A percentile compares a stretch with the other conserved stretches of the same genome.
These are phyloP conservation scores for Chlamydotis undulata DNA, from an alignment of 2,113 vertebrate species.

Conservation along the genomic window DNA sequence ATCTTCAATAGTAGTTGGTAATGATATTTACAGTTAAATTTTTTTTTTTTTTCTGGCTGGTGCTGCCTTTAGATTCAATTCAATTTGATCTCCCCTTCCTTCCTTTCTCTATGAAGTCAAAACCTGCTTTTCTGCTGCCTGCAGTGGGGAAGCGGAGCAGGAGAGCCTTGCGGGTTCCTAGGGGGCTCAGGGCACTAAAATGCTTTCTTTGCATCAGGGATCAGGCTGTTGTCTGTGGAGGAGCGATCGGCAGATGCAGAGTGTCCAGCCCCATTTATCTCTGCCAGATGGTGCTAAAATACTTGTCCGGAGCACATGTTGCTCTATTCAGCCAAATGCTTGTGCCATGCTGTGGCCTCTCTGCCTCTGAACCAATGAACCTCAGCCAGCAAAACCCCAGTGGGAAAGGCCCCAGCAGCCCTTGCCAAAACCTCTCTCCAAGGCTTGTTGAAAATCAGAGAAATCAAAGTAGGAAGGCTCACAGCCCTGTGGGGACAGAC, in stretches of 20 bases:
- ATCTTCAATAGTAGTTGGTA: background rate
- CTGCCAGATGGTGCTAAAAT: slow-evolving; percentile 65
- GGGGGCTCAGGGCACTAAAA: background rate
- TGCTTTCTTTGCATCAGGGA: slow-evolving; percentile 8
- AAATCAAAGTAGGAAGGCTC: background rate
- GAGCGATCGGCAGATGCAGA: background rate
- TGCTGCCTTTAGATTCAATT: background rate
- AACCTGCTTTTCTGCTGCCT: background rate
- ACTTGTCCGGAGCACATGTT: background rate
- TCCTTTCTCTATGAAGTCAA: background rate
- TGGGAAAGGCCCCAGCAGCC: background rate
- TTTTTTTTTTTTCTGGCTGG: background rate
- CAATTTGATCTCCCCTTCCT: background rate
- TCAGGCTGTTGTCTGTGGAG: background rate
- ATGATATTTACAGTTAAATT: background rate
- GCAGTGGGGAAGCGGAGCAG: background rate
- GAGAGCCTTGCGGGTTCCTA: background rate
- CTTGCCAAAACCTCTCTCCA: background rate
- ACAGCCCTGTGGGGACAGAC: background rate
- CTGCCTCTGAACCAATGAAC: slow-evolving; percentile 26
- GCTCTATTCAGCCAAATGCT: slow-evolving; percentile 56
- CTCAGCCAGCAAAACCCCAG: slow-evolving; percentile 18
- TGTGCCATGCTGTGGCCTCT: slow-evolving; percentile 34
- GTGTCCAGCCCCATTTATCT: slow-evolving; percentile 54
- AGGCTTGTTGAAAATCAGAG: background rate